These are phyloP conservation scores for Pseudopleuronectes americanus DNA, from an alignment of 2,797 vertebrate species.

Conservation along the genomic window DNA sequence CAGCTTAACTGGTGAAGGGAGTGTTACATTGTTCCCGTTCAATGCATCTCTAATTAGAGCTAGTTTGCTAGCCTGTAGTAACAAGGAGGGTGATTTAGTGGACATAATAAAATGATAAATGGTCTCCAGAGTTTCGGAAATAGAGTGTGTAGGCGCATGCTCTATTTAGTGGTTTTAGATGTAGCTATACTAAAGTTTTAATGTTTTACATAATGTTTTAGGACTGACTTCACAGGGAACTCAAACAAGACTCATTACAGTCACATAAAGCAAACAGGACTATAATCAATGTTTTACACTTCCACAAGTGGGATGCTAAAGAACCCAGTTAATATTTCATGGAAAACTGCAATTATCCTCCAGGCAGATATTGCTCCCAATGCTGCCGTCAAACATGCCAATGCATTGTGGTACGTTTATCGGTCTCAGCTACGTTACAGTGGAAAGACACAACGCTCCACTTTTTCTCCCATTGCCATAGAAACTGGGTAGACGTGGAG, in stretches of 20 bases:
- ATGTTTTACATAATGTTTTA: not conserved
- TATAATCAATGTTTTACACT: not conserved
- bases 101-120: constrained; percentile 9
- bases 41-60: constrained; percentile 29
- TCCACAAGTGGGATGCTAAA: constrained; percentile 18
- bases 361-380: constrained; percentile 16
- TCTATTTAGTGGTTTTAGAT: not conserved
- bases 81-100: not conserved
- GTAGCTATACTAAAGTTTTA: not conserved
- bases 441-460: not conserved
- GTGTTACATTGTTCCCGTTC: constrained; percentile 1
- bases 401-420: not conserved
- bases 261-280: not conserved
- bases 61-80: not conserved
- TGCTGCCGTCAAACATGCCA: constrained; percentile 24
- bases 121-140: not conserved
- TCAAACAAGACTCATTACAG: not conserved
- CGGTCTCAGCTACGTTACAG: constrained; percentile 8
- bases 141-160: too few species aligned
- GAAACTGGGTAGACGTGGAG: constrained; percentile 46
- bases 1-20: constrained; percentile 5
- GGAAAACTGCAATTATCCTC: constrained; percentile 40
- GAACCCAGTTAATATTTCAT: constrained; percentile 51
- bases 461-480: constrained; percentile 54
- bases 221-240: not conserved